Evolutionary conservation across 1,140 invertebrate genomes (phyloP).

Genomic region (Conus ventricosus): DNA sequence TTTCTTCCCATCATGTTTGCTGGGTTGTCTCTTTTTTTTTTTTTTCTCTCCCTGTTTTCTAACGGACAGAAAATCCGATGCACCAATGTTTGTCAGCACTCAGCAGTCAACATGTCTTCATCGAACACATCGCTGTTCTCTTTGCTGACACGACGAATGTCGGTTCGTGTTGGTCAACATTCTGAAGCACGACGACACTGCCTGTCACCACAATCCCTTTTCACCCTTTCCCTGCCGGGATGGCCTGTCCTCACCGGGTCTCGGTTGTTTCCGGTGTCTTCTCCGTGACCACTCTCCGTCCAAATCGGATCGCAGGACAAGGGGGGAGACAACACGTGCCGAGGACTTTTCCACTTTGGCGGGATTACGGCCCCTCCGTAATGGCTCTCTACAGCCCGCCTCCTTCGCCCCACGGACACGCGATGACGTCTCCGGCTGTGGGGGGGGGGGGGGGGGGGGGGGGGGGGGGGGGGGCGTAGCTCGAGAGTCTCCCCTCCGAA

Average conservation of each 20-base stretch:
- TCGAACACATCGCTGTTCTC: not conserved
- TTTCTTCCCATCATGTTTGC: not conserved
- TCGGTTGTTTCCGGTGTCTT: no score
- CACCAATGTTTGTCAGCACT: not conserved
- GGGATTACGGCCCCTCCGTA: not conserved
- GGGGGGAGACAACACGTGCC: not conserved
- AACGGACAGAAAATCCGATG: not conserved
- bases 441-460: not conserved
- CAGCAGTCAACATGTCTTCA: not conserved
- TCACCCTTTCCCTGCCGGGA: not conserved
- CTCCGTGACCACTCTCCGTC: no score
- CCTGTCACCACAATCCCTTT: not conserved
- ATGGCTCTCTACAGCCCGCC: not conserved
- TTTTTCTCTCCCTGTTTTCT: not conserved
- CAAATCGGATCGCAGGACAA: slow-evolving; percentile 12
- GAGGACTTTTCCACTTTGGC: not conserved
- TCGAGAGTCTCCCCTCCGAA: not conserved
- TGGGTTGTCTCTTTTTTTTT: no score
- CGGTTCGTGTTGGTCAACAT: not conserved
- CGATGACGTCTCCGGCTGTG: not conserved
- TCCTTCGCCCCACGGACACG: not conserved
- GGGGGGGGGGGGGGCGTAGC: not conserved
- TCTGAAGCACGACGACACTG: slow-evolving; percentile 2
- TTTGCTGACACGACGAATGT: not conserved
- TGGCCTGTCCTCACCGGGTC: no score